phyloP scores from a whole-genome alignment of 2,888 invertebrate species.

The Epirrhoe alternata region DNA sequence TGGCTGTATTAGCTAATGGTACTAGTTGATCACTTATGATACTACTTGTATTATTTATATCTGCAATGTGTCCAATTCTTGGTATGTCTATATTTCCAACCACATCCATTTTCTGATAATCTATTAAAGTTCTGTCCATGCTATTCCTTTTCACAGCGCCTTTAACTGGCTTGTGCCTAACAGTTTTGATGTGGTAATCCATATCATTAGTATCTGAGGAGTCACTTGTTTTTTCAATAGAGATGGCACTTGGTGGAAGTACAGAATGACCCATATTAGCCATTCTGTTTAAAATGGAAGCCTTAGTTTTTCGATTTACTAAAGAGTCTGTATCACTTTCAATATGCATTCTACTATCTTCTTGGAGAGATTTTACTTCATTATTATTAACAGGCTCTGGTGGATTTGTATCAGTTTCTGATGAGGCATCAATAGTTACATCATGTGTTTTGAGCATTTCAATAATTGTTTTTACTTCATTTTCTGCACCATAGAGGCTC shows the following conservation, averaged over 20 bases:
- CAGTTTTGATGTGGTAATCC: conserved; percentile 52
- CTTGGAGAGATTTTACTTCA: conserved; percentile 27
- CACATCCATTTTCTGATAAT: conserved; percentile 49
- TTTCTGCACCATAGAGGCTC: conserved; percentile 66
- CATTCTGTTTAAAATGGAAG: conserved; percentile 73
- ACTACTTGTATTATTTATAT: conserved; percentile 44
- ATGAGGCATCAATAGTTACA: conserved; percentile 50
- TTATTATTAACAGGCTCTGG: conserved; percentile 44
- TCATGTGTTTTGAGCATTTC: conserved; percentile 56
- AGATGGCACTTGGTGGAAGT: conserved; percentile 57
- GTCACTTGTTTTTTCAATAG: conserved; percentile 61
- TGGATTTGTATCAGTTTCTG: conserved; percentile 44
- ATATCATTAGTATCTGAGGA: conserved; percentile 69
- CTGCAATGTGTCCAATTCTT: conserved; percentile 43
- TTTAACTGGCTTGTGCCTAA: conserved; percentile 65
- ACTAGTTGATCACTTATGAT: conserved; percentile 58
- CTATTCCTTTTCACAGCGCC: conserved; percentile 51
- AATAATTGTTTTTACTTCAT: conserved; percentile 60
- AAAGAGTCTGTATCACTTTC: conserved; percentile 74
- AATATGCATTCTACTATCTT: conserved; percentile 45
- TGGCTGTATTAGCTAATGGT: conserved; percentile 54
- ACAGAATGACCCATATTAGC: conserved; percentile 78
- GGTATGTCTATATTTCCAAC: conserved; percentile 45
- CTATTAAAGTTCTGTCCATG: conserved; percentile 49
- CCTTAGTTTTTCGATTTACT: conserved; percentile 67